Evolutionary conservation across 2,888 invertebrate genomes (phyloP).

Genomic region (Ischnura elegans): DNA sequence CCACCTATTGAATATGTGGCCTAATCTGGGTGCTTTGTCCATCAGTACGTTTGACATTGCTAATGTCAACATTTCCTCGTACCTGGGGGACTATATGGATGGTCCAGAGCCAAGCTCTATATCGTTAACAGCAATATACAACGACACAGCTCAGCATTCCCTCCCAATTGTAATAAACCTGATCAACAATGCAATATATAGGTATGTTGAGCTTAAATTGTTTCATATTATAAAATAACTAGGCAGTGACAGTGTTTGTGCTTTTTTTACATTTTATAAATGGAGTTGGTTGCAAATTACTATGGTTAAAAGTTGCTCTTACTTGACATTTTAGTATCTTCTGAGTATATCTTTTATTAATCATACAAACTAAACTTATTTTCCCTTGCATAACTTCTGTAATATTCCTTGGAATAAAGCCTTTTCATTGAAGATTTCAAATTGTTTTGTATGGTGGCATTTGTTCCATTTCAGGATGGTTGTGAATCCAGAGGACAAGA

Average conservation of each 20-base stretch:
- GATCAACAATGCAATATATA: slow-evolving; percentile 85
- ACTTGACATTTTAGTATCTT: too few relatives aligned
- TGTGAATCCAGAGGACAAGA: slow-evolving; percentile 68
- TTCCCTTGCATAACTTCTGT: background rate
- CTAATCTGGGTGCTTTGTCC: slow-evolving; percentile 85
- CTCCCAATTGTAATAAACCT: slow-evolving; percentile 87
- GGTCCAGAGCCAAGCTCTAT: slow-evolving; percentile 77
- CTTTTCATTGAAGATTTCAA: background rate
- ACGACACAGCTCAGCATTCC: slow-evolving; percentile 89
- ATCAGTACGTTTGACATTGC: slow-evolving; percentile 79
- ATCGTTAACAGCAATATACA: slow-evolving; percentile 84
- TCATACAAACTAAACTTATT: too few relatives aligned
- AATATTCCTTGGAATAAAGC: background rate
- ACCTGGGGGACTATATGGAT: slow-evolving; percentile 47
- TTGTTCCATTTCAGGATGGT: slow-evolving; percentile 68
- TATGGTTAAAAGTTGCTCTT: too few relatives aligned
- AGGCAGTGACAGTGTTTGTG: background rate
- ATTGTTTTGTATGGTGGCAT: background rate
- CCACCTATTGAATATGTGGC: slow-evolving; percentile 82
- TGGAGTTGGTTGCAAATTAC: too few relatives aligned
- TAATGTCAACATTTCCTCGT: slow-evolving; percentile 41
- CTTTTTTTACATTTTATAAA: too few relatives aligned
- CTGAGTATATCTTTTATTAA: too few relatives aligned
- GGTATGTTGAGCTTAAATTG: slow-evolving; percentile 77
- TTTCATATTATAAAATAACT: background rate